Evolutionary conservation across 2,888 invertebrate species (phyloP).

Genomic region (Boloria selene): DNA sequence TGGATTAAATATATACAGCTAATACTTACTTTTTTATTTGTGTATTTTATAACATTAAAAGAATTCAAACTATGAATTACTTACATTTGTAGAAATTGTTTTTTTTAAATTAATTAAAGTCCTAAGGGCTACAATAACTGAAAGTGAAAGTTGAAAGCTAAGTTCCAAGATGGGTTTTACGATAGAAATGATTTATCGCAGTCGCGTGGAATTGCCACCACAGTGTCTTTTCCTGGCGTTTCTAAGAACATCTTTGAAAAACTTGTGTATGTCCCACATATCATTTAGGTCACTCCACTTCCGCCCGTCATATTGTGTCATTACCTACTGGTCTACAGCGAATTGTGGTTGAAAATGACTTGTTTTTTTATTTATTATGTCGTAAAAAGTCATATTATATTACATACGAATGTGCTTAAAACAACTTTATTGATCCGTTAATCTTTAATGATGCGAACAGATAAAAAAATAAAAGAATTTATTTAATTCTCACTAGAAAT

Average conservation of each 20-base stretch:
- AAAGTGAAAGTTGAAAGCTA: slow-evolving; percentile 28
- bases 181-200: slow-evolving; percentile 34
- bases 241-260: slow-evolving; percentile 35
- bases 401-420: too few species aligned
- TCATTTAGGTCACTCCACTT: slow-evolving; percentile 33
- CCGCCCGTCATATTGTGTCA: slow-evolving; percentile 30
- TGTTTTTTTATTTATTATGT: background rate
- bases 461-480: too few species aligned
- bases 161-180: slow-evolving; percentile 33
- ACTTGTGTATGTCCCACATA: slow-evolving; percentile 32
- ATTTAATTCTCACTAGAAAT: too few species aligned
- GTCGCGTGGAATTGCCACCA: slow-evolving; percentile 10
- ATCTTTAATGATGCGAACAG: too few species aligned
- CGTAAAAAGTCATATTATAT: too few species aligned
- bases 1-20: background rate
- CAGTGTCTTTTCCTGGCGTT: slow-evolving; percentile 26
- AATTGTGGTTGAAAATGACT: slow-evolving; percentile 3
- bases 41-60: too few species aligned
- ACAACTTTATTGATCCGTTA: too few species aligned
- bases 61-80: too few species aligned
- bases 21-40: too few species aligned
- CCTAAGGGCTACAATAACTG: slow-evolving; percentile 4
- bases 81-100: background rate
- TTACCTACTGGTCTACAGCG: background rate
- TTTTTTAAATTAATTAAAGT: background rate